Percentiles rank a stretch among this genome's conserved stretches.
These are phyloP conservation scores for Alca torda DNA, from an alignment of 2,797 vertebrate species.

Conservation along the genomic window DNA sequence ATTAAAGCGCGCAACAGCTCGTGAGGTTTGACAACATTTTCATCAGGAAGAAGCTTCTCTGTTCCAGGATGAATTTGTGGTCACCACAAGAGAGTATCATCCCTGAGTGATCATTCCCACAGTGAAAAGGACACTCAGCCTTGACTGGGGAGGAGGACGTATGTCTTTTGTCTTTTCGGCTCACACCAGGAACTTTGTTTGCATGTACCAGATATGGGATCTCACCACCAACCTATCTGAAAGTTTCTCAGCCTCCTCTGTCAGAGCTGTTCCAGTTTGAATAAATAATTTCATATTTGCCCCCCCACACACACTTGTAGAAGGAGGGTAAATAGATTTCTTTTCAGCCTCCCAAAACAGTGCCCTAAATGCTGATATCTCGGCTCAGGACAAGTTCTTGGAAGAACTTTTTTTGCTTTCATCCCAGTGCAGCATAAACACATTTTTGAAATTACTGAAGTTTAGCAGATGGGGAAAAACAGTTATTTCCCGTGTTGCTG, in stretches of 20 bases:
- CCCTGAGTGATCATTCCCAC: background rate
- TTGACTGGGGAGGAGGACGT: background rate
- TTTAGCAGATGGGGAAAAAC: slow-evolving; percentile 14
- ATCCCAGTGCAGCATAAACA: background rate
- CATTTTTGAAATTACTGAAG: slow-evolving; percentile 2
- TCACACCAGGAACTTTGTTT: background rate
- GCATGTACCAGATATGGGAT: background rate
- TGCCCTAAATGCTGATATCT: background rate
- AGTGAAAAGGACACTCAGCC: background rate
- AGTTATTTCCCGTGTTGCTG: slow-evolving; percentile 2
- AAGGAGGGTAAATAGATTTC: background rate
- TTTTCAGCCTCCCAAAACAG: background rate
- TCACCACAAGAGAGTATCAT: background rate
- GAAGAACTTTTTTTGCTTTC: background rate
- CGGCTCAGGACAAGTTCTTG: background rate
- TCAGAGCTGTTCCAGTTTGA: background rate
- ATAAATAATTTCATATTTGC: background rate
- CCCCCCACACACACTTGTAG: background rate
- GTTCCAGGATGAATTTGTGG: background rate
- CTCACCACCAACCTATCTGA: background rate
- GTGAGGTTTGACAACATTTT: background rate
- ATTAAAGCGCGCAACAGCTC: rapidly evolving
- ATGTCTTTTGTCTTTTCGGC: background rate
- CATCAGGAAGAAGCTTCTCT: background rate
- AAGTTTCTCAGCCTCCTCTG: background rate